phyloP scores from a whole-genome alignment of 23 tunicate species.

The Pegea sp. region DNA sequence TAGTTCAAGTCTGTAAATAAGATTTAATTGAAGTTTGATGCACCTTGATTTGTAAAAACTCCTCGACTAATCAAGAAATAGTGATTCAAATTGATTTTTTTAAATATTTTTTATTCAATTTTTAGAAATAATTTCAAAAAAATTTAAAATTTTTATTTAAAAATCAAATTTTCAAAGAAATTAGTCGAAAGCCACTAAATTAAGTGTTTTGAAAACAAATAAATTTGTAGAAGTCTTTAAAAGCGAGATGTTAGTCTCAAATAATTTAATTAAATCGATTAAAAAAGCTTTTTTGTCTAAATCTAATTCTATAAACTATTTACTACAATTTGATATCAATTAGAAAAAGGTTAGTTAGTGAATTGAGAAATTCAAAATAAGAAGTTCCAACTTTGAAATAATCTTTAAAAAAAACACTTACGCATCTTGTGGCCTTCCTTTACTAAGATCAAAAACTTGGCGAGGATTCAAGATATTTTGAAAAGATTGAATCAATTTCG shows the following conservation, averaged over 20 bases:
- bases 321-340: too few relatives aligned
- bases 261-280: too few relatives aligned
- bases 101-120: neutral
- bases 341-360: neutral
- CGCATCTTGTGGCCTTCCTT: slow-evolving; percentile 82
- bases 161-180: slow-evolving; percentile 1
- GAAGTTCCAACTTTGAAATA: neutral
- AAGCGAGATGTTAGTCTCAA: too few relatives aligned
- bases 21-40: too few relatives aligned
- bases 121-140: neutral
- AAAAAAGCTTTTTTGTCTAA: too few relatives aligned
- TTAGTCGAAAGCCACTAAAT: too few relatives aligned
- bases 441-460: slow-evolving; percentile 63
- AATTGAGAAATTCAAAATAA: neutral
- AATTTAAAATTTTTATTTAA: neutral
- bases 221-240: too few relatives aligned
- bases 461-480: slow-evolving; percentile 78
- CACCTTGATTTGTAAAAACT: too few relatives aligned
- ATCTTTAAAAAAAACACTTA: slow-evolving; percentile 10
- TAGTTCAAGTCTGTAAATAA: slow-evolving; percentile 63
- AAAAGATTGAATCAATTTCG: slow-evolving; percentile 52
- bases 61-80: too few relatives aligned
- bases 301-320: too few relatives aligned
- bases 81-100: too few relatives aligned
- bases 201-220: too few relatives aligned